Percentiles rank a stretch among this genome's conserved stretches.
These are phyloP conservation scores for Novumbra hubbsi DNA, from an alignment of 2,797 vertebrate species.

Conservation along the genomic window DNA sequence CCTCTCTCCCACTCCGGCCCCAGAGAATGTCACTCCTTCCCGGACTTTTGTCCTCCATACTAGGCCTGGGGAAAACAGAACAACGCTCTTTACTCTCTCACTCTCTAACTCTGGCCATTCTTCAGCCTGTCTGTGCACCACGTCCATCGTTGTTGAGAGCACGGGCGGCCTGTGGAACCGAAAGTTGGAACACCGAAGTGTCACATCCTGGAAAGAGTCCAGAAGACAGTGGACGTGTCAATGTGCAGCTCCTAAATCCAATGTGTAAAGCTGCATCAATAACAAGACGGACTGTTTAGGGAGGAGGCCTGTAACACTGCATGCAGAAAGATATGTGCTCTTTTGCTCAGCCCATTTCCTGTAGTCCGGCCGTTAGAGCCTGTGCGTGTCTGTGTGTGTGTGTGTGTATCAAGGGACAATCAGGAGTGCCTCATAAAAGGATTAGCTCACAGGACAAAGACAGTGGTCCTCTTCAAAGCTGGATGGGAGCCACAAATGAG, in stretches of 20 bases:
- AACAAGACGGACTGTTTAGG: slow-evolving; percentile 47
- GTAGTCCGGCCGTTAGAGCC: slow-evolving; percentile 58
- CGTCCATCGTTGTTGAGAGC: slow-evolving; percentile 62
- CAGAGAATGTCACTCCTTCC: slow-evolving; percentile 80
- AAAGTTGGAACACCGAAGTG: slow-evolving; percentile 48
- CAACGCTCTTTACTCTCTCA: slow-evolving; percentile 38
- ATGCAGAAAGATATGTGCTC: slow-evolving; percentile 66
- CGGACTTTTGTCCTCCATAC: slow-evolving; percentile 79
- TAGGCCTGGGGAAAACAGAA: slow-evolving; percentile 58
- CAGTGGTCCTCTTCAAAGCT: slow-evolving; percentile 79
- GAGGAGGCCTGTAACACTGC: slow-evolving; percentile 52
- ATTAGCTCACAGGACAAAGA: slow-evolving; percentile 80
- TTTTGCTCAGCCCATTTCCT: slow-evolving; percentile 46
- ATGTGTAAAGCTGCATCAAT: slow-evolving; percentile 34
- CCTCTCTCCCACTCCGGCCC: slow-evolving; percentile 68
- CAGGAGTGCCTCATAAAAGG: slow-evolving; percentile 81
- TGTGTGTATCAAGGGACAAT: slow-evolving; percentile 56
- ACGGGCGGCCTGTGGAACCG: slow-evolving; percentile 60
- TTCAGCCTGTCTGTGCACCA: slow-evolving; percentile 66
- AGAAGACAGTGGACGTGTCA: not conserved
- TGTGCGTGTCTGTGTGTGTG: slow-evolving; percentile 12
- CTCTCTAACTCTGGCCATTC: slow-evolving; percentile 58
- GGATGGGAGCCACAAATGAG: slow-evolving; percentile 74
- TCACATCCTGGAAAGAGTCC: slow-evolving; percentile 43
- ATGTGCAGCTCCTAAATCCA: not conserved